These are phyloP conservation scores for Pedicia rivosa DNA, from an alignment of 2,888 invertebrate species.

Conservation along the genomic window DNA sequence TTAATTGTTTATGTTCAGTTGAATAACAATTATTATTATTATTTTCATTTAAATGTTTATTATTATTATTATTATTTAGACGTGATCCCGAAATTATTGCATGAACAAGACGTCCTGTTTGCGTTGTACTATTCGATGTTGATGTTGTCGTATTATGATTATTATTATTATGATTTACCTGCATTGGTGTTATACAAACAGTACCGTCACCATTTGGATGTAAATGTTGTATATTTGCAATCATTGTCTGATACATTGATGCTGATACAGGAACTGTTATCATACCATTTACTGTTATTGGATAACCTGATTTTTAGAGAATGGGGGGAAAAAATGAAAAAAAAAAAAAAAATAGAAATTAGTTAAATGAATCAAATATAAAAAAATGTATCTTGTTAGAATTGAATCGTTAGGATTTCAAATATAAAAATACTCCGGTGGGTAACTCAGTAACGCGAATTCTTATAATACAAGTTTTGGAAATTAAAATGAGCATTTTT, in stretches of 20 bases:
- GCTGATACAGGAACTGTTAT: constrained; percentile 90
- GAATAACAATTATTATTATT: not conserved
- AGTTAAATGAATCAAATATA: too few relatives aligned
- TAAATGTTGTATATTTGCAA: constrained; percentile 72
- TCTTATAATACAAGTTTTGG: too few relatives aligned
- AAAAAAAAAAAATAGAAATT: constrained; percentile 10
- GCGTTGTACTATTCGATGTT: not conserved
- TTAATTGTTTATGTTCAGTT: not conserved
- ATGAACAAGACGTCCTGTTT: not conserved
- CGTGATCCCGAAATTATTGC: not conserved
- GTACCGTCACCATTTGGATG: constrained; percentile 58
- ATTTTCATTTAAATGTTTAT: not conserved
- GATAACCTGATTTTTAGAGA: constrained; percentile 35
- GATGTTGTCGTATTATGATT: constrained; percentile 9
- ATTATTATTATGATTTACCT: constrained; percentile 40
- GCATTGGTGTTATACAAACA: constrained; percentile 71
- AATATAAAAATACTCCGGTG: too few relatives aligned
- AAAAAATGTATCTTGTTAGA: too few relatives aligned
- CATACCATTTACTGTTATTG: constrained; percentile 79
- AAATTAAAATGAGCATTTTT: too few relatives aligned
- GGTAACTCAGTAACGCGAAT: too few relatives aligned
- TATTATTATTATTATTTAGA: constrained; percentile 2
- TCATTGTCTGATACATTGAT: constrained; percentile 93
- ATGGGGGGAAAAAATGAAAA: too few relatives aligned
- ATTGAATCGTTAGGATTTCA: too few relatives aligned